These are phyloP conservation scores for Volucella zonaria DNA, from an alignment of 2,888 invertebrate genomes.

Conservation along the genomic window DNA sequence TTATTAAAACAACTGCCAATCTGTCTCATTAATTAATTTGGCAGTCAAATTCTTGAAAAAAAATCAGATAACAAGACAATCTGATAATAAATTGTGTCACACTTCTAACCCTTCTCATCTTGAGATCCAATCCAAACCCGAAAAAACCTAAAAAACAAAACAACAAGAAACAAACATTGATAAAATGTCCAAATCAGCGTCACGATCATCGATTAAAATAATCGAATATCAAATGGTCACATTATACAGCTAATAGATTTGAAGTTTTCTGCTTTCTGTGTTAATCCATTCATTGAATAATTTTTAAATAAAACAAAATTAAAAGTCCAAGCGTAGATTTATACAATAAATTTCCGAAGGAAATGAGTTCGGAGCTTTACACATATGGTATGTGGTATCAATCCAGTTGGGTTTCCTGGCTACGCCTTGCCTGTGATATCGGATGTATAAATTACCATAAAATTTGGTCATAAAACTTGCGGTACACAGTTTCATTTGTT, in stretches of 20 bases:
- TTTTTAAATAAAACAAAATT: slow-evolving; percentile 4
- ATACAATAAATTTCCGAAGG: not conserved
- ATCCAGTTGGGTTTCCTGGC: slow-evolving; percentile 24
- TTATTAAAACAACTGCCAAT: not conserved
- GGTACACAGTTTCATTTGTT: not conserved
- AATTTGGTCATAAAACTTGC: not conserved
- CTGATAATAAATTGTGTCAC: slow-evolving; percentile 16
- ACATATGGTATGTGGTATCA: not conserved
- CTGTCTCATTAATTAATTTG: not conserved
- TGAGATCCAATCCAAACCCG: not conserved
- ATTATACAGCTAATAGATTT: slow-evolving; percentile 23
- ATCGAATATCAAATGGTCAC: slow-evolving; percentile 34
- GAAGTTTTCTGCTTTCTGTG: slow-evolving; percentile 25
- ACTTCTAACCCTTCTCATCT: slow-evolving; percentile 3
- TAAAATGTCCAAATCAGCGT: slow-evolving; percentile 34
- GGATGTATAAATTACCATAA: slow-evolving; percentile 8
- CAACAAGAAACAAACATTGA: no score
- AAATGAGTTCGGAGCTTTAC: not conserved
- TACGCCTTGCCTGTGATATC: not conserved
- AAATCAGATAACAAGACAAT: not conserved
- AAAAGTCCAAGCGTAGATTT: slow-evolving; percentile 20
- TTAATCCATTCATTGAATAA: slow-evolving; percentile 7
- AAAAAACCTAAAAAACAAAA: not conserved
- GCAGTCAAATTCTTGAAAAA: not conserved
- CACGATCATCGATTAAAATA: slow-evolving; percentile 25